Evolutionary conservation across 1,140 invertebrate genomes (phyloP), one percentile per base, ranked within the genome.

Genomic region (Oryctes rhinoceros): DNA sequence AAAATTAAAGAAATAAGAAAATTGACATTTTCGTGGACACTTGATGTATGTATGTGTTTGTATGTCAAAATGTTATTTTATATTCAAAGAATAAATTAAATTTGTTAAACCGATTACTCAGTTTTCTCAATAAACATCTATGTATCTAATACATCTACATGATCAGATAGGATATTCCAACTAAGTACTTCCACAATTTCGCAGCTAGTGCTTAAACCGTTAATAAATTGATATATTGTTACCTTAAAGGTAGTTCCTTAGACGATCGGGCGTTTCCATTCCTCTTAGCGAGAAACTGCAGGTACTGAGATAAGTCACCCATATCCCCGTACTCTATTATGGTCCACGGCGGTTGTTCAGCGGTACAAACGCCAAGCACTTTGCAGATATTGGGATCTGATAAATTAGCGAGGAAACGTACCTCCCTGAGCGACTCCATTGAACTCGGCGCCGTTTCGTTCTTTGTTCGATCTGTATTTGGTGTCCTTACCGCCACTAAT

Each of bases 321-420:
- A 93, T 91, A 83, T 94, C 93, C 82, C 93, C 93, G 86, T 94
- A 94, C 87, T 96, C 94, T 79, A 95, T 91, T 39, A 96, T 91
- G 81, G 94, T 91, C 90, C 93, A 93, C 11, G 92, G 90, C 6
- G 93, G 92, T 79, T 92, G 88, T 79, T 91, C 91, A 24, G 87
- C 87, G 5, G 89, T 86, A 85, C 93, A 93, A 47, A 95, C 91
- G 7, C 94, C 95, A 75, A 96, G 87, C 37, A 96, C 90, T 78
- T 91, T 90, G 47, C 94, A 93, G 75, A 96, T 90, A 87, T 95
- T 94, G 2, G 93, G 90, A 86, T 96, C 94, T 74, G 90, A 90
- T 49, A 96, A 90, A 78, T 91, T 89, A 30, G 93, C 93, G 81
- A 96, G 90, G 81, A 95, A 93, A 82, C 92, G 91, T 10, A 95